These are phyloP conservation scores for Trisateles emortualis DNA, from an alignment of 2,888 invertebrate genomes.

Conservation along the genomic window DNA sequence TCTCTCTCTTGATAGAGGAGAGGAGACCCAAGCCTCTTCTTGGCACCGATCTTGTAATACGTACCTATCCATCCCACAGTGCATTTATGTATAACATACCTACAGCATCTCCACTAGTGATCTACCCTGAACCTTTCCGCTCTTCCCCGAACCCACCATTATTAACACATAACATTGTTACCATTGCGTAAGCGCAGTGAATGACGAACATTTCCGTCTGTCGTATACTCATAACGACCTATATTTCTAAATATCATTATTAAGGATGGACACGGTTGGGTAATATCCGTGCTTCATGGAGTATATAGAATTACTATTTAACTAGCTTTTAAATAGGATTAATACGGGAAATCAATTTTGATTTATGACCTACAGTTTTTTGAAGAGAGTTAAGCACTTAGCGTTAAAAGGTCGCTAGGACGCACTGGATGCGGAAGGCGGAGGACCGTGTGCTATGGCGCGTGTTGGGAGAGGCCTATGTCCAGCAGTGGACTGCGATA, in stretches of 20 bases:
- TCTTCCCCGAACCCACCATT: constrained; percentile 36
- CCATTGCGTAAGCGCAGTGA: constrained; percentile 39
- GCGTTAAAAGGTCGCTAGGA: too few relatives aligned
- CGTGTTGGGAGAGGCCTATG: too few relatives aligned
- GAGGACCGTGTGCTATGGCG: too few relatives aligned
- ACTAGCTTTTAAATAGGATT: neutral
- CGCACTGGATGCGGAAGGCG: too few relatives aligned
- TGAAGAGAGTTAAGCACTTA: too few relatives aligned
- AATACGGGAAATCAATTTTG: neutral
- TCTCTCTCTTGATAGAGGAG: too few relatives aligned
- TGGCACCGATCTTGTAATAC: too few relatives aligned
- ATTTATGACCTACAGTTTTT: too few relatives aligned
- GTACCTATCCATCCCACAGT: too few relatives aligned
- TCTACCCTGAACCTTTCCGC: constrained; percentile 24
- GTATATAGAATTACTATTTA: constrained; percentile 14
- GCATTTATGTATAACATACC: too few relatives aligned
- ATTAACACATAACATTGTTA: constrained; percentile 52
- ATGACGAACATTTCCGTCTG: constrained; percentile 49
- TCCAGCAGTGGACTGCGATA: too few relatives aligned
- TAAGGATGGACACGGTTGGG: constrained; percentile 38
- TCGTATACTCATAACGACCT: constrained; percentile 46
- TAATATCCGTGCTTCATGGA: constrained; percentile 28
- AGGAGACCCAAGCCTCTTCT: too few relatives aligned
- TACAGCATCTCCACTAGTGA: neutral
- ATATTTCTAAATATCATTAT: constrained; percentile 43